Base-by-base conservation (phyloP, 2,113 vertebrate genomes). In the Ailurus styani region DNA sequence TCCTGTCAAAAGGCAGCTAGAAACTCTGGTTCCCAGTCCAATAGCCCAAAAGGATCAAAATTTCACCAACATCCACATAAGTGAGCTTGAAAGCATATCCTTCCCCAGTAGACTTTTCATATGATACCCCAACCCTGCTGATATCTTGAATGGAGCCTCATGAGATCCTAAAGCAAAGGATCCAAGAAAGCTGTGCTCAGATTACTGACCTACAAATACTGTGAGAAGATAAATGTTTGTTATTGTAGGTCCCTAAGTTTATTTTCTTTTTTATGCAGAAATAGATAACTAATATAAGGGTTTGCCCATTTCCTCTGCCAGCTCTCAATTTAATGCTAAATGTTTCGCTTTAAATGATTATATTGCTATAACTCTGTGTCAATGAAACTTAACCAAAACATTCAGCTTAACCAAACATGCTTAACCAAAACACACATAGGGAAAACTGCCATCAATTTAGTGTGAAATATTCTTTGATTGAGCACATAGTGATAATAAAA, bases 341-440 rank as follows among this genome's bases (percentile, higher is more conserved):
- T 75, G 10, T 54, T 72, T 34, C 72, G 34, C 2, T 89, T 75
- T 90, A 82, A 40, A 31, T 82, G 54, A 25, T 34, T 79, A 10
- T 27, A 55, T 68, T 85, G 34, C 52, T 83, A 40, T 17, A 75
- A 88, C 11, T 50, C 62, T 50, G 21, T 31, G 21, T 73, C 78
- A 52, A 10, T 89, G 47, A 96, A 86, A 52, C 23, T 57, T 84
- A 92, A 70, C 45, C n/a, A 92, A 95, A 94, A 60, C 14, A 31
- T 52, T 90, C 86, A 82, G 23, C 47, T 86, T 42, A 82, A 70
- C 31, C 81, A 90, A 79, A 45, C 9, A 79, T 31, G 6, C 9
- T 79, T 87, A 91, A 93, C 75, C 31, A 84, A 88, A 83, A 87
- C 13, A 23, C 5, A 5, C 29, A 37, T 8, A 18, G 25, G 47